Conservation (phyloP, 2,113 vertebrate species). For the Embiotoca jacksoni region DNA sequence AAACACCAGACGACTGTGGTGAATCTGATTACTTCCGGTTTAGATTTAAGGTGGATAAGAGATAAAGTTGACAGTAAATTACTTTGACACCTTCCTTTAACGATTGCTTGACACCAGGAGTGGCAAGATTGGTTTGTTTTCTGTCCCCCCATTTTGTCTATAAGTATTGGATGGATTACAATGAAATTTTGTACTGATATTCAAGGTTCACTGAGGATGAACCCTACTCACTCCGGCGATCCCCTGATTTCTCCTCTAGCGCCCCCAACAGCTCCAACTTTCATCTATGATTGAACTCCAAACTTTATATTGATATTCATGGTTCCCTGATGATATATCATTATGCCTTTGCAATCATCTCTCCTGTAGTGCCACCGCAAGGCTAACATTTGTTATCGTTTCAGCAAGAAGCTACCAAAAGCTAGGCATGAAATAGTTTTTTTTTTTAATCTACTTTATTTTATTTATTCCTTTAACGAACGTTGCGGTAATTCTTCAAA, state of each 20-base stretch:
- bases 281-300: background rate
- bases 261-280: background rate
- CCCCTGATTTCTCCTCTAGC: background rate
- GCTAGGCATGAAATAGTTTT: background rate
- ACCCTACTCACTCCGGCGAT: background rate
- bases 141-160: too few species aligned
- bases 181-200: background rate
- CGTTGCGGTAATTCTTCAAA: background rate
- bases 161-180: too few species aligned
- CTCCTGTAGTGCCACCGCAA: background rate
- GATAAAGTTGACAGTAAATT: background rate
- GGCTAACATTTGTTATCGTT: too few species aligned
- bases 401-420: background rate
- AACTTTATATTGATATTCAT: background rate
- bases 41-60: background rate
- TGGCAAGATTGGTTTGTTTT: background rate
- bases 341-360: background rate
- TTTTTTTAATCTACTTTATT: background rate
- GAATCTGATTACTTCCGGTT: background rate
- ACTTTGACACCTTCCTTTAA: background rate
- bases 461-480: background rate
- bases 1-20: too few species aligned
- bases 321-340: background rate
- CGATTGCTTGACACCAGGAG: background rate
- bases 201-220: background rate